phyloP scores from a whole-genome alignment of 2,113 vertebrate genomes.

The Delphinapterus leucas region DNA sequence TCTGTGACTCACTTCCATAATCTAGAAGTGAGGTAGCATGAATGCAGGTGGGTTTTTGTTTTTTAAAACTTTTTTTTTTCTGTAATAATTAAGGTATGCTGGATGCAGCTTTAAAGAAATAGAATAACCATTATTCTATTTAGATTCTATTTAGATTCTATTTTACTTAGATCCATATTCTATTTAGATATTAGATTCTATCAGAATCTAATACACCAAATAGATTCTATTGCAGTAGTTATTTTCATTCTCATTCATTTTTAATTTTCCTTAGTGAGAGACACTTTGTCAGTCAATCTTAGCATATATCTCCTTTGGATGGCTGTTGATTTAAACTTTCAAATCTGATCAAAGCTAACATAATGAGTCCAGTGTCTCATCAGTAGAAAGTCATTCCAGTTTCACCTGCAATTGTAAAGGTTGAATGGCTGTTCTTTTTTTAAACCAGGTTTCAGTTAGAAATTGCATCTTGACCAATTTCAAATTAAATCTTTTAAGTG shows the following conservation, averaged over 20 bases:
- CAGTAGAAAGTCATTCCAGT: constrained; percentile 12
- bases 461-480: neutral
- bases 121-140: neutral
- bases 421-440: neutral
- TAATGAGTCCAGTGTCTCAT: constrained; percentile 19
- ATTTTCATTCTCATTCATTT: neutral
- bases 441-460: neutral
- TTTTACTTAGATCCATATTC: too few species aligned
- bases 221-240: neutral
- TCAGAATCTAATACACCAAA: too few species aligned
- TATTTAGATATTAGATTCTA: too few species aligned
- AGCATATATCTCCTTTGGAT: neutral
- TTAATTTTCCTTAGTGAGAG: constrained; percentile 13
- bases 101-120: constrained; percentile 19
- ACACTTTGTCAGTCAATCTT: neutral
- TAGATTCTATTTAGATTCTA: too few species aligned
- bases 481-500: neutral
- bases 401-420: neutral
- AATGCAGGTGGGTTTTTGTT: neutral
- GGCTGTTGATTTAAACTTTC: constrained; percentile 33
- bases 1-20: neutral
- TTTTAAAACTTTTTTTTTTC: neutral
- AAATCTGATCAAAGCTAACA: neutral
- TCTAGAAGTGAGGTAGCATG: neutral
- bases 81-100: neutral